These are phyloP conservation scores for Caenorhabditis macrosperma DNA, from an alignment of 2,888 invertebrate species.

Conservation along the genomic window DNA sequence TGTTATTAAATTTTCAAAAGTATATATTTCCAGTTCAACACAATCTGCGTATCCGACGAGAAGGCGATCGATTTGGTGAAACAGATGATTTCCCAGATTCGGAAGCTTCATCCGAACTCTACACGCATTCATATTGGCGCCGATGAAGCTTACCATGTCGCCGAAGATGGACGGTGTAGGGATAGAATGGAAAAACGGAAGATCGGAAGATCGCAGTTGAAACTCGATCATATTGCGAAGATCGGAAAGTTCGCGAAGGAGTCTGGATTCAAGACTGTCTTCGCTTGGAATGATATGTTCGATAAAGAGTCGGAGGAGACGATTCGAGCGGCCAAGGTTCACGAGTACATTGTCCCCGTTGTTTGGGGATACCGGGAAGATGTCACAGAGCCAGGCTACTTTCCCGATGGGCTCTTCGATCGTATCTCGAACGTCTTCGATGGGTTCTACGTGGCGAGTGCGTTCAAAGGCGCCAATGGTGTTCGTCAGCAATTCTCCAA, in stretches of 20 bases:
- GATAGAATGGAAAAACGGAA: constrained; percentile 23
- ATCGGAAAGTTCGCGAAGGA: constrained; percentile 60
- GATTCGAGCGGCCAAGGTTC: constrained; percentile 56
- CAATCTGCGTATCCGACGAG: constrained; percentile 82
- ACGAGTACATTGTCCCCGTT: constrained; percentile 59
- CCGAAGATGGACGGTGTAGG: constrained; percentile 79
- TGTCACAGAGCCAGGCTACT: constrained; percentile 73
- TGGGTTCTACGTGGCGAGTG: constrained; percentile 88
- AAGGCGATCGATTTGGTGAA: constrained; percentile 84
- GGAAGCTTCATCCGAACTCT: constrained; percentile 78
- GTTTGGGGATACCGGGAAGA: constrained; percentile 77
- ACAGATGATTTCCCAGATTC: constrained; percentile 86
- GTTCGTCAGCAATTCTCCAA: constrained; percentile 86
- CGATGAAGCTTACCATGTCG: constrained; percentile 87
- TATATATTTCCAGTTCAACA: constrained; percentile 68
- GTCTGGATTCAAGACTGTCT: constrained; percentile 67
- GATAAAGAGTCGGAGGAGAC: constrained; percentile 60
- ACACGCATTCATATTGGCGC: constrained; percentile 86
- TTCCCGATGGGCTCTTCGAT: constrained; percentile 75
- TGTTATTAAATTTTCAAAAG: neutral
- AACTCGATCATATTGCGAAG: constrained; percentile 84
- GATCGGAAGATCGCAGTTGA: constrained; percentile 82
- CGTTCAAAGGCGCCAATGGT: constrained; percentile 91
- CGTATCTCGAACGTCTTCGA: constrained; percentile 83
- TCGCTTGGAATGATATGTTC: constrained; percentile 80